Evolutionary conservation across 2,888 invertebrate genomes (phyloP), one percentile per base, ranked within the genome.

Genomic region (Ptychoptera albimana): DNA sequence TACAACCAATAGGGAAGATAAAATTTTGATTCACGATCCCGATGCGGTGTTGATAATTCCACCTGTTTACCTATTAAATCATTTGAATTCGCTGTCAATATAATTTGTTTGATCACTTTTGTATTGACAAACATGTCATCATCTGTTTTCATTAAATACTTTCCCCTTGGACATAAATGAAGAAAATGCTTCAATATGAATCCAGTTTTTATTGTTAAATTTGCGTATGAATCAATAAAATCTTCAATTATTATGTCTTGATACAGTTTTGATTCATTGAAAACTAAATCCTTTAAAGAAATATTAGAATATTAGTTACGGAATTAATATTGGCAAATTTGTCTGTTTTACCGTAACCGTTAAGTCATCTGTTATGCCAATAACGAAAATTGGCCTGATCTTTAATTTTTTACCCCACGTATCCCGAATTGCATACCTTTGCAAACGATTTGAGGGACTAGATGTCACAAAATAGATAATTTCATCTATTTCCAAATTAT

Each of bases 161-260:
- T 59, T 1, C 69, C 72, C 23, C 66, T 57, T 0, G 70, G 63
- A 53, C 79, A 79, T 38, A 69, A 63, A 37, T 56, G 59, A 12
- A 61, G 54, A 8, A 70, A 66, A 79, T 79, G 79, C 53, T 73
- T 69, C 54, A 79, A 60, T 54, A 75, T 77, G 55, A 77, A 73
- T 1, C 72, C 71, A 1, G 77, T 74, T 63, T 81, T 81, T 51
- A 79, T 66, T 1, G 80, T 79, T 48, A 79, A 60, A 56, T 81
- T 80, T 52, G 73, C 69, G 55, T 80, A 79, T 30, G 74, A 69
- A 54, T 81, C 81, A 8, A 61, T 45, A 54, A 79, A 75, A 39
- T 70, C 67, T 34, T 73, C 78, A 23, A 78, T 72, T 35, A 81
- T 64, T 32, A 81, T 57, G 53, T 81, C 81, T 2, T 67, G 60